Conservation (phyloP, 1,140 invertebrate genomes). For the Sinonovacula constricta region DNA sequence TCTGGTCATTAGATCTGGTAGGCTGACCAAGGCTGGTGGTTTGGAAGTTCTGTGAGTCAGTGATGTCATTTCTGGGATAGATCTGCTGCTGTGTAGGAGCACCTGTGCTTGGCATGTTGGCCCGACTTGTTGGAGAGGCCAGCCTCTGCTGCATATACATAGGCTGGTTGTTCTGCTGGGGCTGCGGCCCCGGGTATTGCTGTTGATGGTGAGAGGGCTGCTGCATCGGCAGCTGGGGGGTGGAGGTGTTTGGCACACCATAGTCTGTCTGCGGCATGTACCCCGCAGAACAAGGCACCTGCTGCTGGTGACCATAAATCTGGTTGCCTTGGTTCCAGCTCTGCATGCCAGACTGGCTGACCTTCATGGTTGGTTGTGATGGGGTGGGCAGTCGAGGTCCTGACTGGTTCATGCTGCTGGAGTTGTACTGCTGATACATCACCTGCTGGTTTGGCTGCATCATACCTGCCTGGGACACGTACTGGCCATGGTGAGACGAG, state of each 20-base stretch:
- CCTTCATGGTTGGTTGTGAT: slow-evolving; percentile 48
- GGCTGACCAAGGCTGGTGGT: background rate
- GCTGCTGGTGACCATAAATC: slow-evolving; percentile 53
- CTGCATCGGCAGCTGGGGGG: slow-evolving; percentile 51
- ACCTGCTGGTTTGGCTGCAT: slow-evolving; percentile 38
- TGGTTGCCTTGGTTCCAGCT: slow-evolving; percentile 41
- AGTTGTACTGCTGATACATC: slow-evolving; percentile 48
- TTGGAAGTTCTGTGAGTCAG: slow-evolving; percentile 19
- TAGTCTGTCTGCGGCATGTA: slow-evolving; percentile 62
- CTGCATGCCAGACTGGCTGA: slow-evolving; percentile 45
- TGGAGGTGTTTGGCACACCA: slow-evolving; percentile 53
- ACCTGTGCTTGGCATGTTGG: slow-evolving; percentile 17
- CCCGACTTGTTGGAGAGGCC: slow-evolving; percentile 10
- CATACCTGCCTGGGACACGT: slow-evolving; percentile 25
- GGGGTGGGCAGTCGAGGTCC: slow-evolving; percentile 60
- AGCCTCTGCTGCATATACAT: slow-evolving; percentile 44
- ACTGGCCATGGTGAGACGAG: slow-evolving; percentile 26
- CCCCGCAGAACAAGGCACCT: slow-evolving; percentile 53
- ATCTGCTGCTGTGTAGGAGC: slow-evolving; percentile 20
- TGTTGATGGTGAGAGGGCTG: slow-evolving; percentile 39
- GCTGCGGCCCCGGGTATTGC: slow-evolving; percentile 31
- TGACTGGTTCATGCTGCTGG: slow-evolving; percentile 1
- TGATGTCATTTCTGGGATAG: slow-evolving; percentile 4
- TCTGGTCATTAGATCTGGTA: background rate
- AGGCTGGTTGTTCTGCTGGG: slow-evolving; percentile 25